Evolutionary conservation across 2,113 vertebrate species (phyloP), one percentile per base, ranked within the genome.

Genomic region (Paracanthobrama guichenoti): DNA sequence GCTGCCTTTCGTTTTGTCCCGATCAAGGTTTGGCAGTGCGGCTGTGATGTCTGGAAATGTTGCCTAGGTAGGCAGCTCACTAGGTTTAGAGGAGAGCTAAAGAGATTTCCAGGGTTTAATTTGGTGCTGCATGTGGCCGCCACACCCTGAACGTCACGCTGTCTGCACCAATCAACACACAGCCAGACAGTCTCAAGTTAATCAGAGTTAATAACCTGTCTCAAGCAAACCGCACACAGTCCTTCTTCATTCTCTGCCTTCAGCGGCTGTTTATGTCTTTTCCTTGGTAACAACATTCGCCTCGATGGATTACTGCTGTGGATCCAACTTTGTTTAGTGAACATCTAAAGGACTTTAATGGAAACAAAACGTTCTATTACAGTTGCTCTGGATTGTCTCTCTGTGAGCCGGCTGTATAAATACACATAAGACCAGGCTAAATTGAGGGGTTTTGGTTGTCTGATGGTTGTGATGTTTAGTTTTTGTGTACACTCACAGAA

Each of bases 191-290:
- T 77, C 75, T 77, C 20, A 76, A 78, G 55, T 24, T 60, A 59
- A 78, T 35, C 55, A 42, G 53, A 42, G 55, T 60, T 44, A 78
- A 78, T 78, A 44, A 78, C 31, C 75, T 22, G 55, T 78, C 75
- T 78, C 31, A 76, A 11, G 35, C 53, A 12, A 69, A 69, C 18
- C 35, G n/a, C 69, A 72, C 69, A 44, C 79, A 24, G 48, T 24
- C 66, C 53, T 20, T 72, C 69, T 53, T 73, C 48, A 46, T 72
- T 22, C 81, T 55, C 9, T 31, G 13, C 50, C 57, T 66, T 42
- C 59, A 67, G 67, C 14, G 64, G 5, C n/a, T 44, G 67, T 46
- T 55, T 76, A 35, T 55, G 73, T 76, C 11, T 76, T 57, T 76
- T 35, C 20, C 20, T 42, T 6, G 66, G 66, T 69, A 22, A 35